Conservation (phyloP, 1,140 invertebrate species). For the Macrotrachela quadricornifera region DNA sequence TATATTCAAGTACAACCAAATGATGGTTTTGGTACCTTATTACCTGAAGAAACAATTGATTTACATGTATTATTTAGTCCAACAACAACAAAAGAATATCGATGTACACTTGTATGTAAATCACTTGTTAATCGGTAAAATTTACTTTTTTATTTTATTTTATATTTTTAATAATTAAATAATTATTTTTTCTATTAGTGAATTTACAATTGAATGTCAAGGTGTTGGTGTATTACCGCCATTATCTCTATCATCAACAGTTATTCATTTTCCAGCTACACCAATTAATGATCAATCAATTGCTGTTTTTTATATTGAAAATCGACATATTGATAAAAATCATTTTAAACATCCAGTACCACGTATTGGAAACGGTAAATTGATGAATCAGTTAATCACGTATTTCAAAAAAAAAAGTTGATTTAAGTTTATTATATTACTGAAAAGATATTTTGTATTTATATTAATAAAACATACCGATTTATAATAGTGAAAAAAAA, state of each 20-base stretch:
- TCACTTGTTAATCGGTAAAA: slow-evolving; percentile 26
- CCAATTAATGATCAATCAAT: slow-evolving; percentile 20
- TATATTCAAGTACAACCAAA: slow-evolving; percentile 29
- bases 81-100: slow-evolving; percentile 23
- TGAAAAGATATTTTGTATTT: no score
- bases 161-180: neutral
- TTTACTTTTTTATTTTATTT: neutral
- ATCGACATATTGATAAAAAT: slow-evolving; percentile 24
- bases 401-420: no score
- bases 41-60: slow-evolving; percentile 25
- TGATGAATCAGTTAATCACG: no score
- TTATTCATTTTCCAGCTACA: slow-evolving; percentile 24
- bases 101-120: slow-evolving; percentile 25
- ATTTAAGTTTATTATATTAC: no score
- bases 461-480: no score
- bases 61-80: slow-evolving; percentile 29
- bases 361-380: slow-evolving; percentile 19
- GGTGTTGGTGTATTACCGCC: slow-evolving; percentile 26
- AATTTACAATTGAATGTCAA: slow-evolving; percentile 23
- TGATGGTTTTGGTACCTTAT: slow-evolving; percentile 29
- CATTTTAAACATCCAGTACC: slow-evolving; percentile 27
- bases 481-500: no score
- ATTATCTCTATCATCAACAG: slow-evolving; percentile 22
- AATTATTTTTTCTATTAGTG: slow-evolving; percentile 12
- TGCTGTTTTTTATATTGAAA: slow-evolving; percentile 5